Conservation (phyloP, 2,113 vertebrate genomes). For the Phainopepla nitens region DNA sequence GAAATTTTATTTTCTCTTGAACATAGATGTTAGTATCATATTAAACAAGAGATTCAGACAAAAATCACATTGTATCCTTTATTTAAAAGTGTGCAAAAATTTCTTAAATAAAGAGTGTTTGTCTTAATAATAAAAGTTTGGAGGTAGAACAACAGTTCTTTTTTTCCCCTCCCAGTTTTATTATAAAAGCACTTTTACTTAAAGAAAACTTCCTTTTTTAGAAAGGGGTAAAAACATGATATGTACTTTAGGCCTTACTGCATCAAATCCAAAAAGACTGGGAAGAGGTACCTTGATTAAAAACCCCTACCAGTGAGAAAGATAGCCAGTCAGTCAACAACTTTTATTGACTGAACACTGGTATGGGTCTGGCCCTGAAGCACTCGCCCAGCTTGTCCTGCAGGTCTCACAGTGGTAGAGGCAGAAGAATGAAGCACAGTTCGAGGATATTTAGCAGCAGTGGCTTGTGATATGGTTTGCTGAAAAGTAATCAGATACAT, state of each 20-base stretch:
- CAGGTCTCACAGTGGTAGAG: slow-evolving; percentile 59
- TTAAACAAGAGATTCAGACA: not conserved
- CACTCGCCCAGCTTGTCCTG: slow-evolving; percentile 67
- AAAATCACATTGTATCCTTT: slow-evolving; percentile 14
- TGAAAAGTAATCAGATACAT: slow-evolving; percentile 65
- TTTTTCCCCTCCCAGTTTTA: not conserved
- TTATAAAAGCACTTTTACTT: slow-evolving; percentile 16
- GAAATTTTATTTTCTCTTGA: not conserved
- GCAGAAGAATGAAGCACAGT: slow-evolving; percentile 72
- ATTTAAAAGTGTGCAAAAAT: slow-evolving; percentile 65
- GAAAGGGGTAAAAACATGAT: slow-evolving; percentile 57
- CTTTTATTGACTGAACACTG: slow-evolving; percentile 86
- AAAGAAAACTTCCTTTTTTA: not conserved
- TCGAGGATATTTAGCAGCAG: slow-evolving; percentile 87
- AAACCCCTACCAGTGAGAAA: not conserved
- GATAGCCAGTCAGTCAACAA: slow-evolving; percentile 80
- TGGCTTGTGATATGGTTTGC: slow-evolving; percentile 89
- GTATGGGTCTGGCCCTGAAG: slow-evolving; percentile 57
- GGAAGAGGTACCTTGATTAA: not conserved
- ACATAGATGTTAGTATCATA: not conserved
- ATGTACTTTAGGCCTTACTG: not conserved
- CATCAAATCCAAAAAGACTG: not conserved
- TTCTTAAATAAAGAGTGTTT: slow-evolving; percentile 65
- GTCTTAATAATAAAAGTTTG: slow-evolving; percentile 43
- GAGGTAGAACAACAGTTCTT: slow-evolving; percentile 42